phyloP scores from a whole-genome alignment of 1,140 invertebrate species.

The Caenorhabditis briggsae region DNA sequence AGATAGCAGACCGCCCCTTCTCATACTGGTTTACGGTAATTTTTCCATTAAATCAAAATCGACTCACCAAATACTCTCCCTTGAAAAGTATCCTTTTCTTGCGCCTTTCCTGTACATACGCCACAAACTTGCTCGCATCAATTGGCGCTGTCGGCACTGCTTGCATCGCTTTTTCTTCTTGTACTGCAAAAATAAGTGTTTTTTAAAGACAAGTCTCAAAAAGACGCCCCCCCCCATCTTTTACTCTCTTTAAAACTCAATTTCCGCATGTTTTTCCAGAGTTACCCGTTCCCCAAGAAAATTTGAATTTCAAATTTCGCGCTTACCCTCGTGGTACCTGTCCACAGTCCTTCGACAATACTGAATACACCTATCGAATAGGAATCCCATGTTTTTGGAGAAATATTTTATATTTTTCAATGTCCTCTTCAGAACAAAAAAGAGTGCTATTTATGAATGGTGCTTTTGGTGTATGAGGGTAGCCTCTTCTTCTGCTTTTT shows the following conservation, averaged over 20 bases:
- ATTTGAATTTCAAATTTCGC: neutral
- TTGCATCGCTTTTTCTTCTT: slow-evolving; percentile 78
- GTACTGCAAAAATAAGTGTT: slow-evolving; percentile 71
- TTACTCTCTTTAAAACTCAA: slow-evolving; percentile 18
- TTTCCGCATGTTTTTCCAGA: neutral
- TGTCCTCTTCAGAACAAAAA: neutral
- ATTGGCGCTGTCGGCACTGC: slow-evolving; percentile 74
- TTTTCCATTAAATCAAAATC: slow-evolving; percentile 28
- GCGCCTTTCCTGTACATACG: slow-evolving; percentile 75
- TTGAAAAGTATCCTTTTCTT: slow-evolving; percentile 78
- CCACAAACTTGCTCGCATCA: slow-evolving; percentile 77
- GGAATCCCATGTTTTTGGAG: neutral
- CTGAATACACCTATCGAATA: slow-evolving; percentile 5
- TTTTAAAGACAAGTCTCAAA: neutral
- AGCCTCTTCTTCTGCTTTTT: neutral
- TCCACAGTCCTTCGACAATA: neutral
- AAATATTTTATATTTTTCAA: slow-evolving; percentile 16
- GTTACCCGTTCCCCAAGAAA: neutral
- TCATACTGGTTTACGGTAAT: too few species aligned
- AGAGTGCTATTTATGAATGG: neutral
- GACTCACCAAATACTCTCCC: slow-evolving; percentile 76
- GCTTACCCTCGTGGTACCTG: slow-evolving; percentile 6
- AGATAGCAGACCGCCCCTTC: too few species aligned
- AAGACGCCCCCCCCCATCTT: neutral
- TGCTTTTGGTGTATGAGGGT: neutral